phyloP scores from a whole-genome alignment of 92 coral and sea anemone species.

The Phenganax marumi region DNA sequence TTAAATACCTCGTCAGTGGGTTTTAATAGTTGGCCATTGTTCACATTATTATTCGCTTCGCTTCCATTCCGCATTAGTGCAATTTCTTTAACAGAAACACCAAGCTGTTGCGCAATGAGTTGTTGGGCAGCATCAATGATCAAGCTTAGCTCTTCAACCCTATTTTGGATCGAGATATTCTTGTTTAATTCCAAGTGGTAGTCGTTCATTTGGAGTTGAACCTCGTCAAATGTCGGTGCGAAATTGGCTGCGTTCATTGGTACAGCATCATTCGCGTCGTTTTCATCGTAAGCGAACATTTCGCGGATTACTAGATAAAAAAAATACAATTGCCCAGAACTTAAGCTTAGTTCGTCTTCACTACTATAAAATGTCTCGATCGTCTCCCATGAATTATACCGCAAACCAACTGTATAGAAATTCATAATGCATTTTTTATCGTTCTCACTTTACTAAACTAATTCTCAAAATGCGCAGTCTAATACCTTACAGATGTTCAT shows the following conservation, averaged over 20 bases:
- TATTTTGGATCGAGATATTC: constrained; percentile 67
- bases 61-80: constrained; percentile 58
- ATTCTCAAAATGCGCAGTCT: no score
- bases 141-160: constrained; percentile 46
- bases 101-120: constrained; percentile 57
- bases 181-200: constrained; percentile 58
- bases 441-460: no score
- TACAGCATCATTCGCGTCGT: constrained; percentile 61
- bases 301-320: neutral
- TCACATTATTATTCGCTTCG: constrained; percentile 60
- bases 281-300: constrained; percentile 28
- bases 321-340: no score
- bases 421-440: no score
- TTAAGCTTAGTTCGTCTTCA: no score
- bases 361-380: no score
- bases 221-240: constrained; percentile 47
- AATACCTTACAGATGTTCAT: no score
- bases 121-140: constrained; percentile 55
- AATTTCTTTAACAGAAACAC: constrained; percentile 39
- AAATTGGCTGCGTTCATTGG: constrained; percentile 69
- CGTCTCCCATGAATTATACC: no score
- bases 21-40: constrained; percentile 48
- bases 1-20: constrained; percentile 11
- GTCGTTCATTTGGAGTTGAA: constrained; percentile 49
- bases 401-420: no score